phyloP scores from a whole-genome alignment of 2,113 vertebrate genomes.

The Microtus ochrogaster region DNA sequence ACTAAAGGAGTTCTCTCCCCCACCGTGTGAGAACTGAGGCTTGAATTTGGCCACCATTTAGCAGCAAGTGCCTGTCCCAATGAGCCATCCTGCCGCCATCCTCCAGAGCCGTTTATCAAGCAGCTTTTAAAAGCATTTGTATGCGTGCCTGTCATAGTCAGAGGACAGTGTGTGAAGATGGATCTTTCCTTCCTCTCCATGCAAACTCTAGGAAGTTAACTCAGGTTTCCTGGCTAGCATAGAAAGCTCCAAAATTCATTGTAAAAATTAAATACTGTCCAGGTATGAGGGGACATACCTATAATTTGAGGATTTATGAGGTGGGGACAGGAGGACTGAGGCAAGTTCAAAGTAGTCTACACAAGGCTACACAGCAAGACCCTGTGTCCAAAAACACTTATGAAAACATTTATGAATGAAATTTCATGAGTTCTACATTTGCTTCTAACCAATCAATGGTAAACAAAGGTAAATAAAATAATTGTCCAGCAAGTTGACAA shows the following conservation, averaged over 20 bases:
- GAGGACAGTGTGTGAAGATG: neutral
- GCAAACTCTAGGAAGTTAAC: neutral
- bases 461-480: neutral
- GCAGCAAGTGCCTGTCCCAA: neutral
- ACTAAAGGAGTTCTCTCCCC: neutral
- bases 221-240: neutral
- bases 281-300: neutral
- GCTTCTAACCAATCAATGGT: neutral
- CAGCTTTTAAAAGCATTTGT: neutral
- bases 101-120: neutral
- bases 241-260: neutral
- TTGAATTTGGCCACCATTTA: neutral
- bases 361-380: neutral
- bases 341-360: neutral
- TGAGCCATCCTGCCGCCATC: neutral
- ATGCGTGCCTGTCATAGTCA: neutral
- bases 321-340: neutral
- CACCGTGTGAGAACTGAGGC: neutral
- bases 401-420: neutral
- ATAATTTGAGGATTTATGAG: neutral
- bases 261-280: neutral
- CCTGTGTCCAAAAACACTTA: neutral
- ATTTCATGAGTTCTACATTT: neutral
- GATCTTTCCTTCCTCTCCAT: neutral
- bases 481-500: neutral